Evolutionary conservation across 2,797 vertebrate species (phyloP), one percentile per base, ranked within the genome.

Genomic region (Enteromius thamalakanensis): DNA sequence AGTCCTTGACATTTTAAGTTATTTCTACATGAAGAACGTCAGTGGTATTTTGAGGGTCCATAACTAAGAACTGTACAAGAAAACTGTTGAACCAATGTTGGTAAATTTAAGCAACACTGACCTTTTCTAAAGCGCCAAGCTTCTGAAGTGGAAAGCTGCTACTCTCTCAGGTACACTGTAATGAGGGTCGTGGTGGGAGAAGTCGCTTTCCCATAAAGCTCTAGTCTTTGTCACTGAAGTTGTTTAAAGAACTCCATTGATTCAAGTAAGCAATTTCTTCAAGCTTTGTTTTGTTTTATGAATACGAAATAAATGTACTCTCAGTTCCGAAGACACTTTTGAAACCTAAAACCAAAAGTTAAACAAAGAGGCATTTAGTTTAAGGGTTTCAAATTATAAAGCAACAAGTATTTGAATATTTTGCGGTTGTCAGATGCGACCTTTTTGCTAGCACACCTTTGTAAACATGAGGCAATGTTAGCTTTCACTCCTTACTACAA

Each of bases 1-100:
- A 79, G 62, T 65, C 74, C 75, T 79, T 86, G 82, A 74, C 79
- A 81, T 87, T 82, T 86, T 58, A 60, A 26, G 37, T n/a, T 42
- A 75, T 29, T 79, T 45, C 37, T 79, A 51, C 85, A 80, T 65
- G 51, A 84, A 75, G 78, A 75, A 84, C 40, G 26, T 83, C 68
- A 83, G 21, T 42, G n/a, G 69, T 70, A 37, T 84, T 79, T 70
- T 12, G 26, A 70, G 53, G 81, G 53, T 76, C 76, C 47, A 29
- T 26, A 76, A 26, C 75, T 75, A 45, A 55, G 60, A 62, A 81
- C 47, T 71, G 14, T 11, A 40, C 34, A 79, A 62, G 67, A 49
- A 77, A 69, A 65, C 15, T 9, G 14, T 58, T 79, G 17, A 45
- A 71, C 69, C 67, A 32, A 19, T 82, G 79, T 70, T 64, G 67